Base-by-base conservation (phyloP, 1,140 invertebrate genomes). In the Plodia interpunctella region DNA sequence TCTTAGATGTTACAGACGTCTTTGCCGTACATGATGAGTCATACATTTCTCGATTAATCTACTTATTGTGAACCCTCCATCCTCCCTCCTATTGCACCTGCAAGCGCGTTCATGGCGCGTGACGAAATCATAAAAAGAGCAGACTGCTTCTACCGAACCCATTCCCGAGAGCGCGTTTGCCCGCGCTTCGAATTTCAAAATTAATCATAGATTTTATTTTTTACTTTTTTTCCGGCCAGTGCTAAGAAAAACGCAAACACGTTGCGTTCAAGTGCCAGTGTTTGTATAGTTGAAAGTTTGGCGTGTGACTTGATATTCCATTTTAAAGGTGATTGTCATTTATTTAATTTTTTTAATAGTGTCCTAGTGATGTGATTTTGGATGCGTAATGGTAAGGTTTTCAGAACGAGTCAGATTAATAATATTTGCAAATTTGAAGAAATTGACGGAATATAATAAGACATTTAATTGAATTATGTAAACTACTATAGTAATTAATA, bases 201-300 rank as follows among this genome's bases (percentile, higher is more conserved):
- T 49, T 50, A 54, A 57, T 52, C 25, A 57, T 62, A 70, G 49
- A 55, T 19, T 64, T 57, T 55, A 57, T 65, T 69, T 55, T 53
- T 35, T 28, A 25, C 13, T 58, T 73, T 66, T 69, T 62, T 61
- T 59, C 56, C 65, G 49, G 15, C 17, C 71, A 63, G 65, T 68
- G 67, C 59, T 61, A 56, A 8, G 28, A 61, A 77, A 83, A 60
- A 72, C 35, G 32, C 66, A 78, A 87, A 79, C 69, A 88, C 83
- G 82, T 83, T 78, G 71, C 83, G 83, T 70, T 72, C 77, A 80
- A 87, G 83, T 85, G 85, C 77, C 71, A 83, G 83, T 84, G 85
- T 88, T 57, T 74, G 64, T 63, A 68, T 88, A 68, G 83, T 86
- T 69, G 82, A 88, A 71, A 79, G 68, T 74, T 88, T 88, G 80